A percentile compares a stretch with the other conserved stretches of the same genome.
Evolutionary conservation across 2,888 invertebrate species (phyloP).

Genomic region (Pyrocoelia pectoralis): DNA sequence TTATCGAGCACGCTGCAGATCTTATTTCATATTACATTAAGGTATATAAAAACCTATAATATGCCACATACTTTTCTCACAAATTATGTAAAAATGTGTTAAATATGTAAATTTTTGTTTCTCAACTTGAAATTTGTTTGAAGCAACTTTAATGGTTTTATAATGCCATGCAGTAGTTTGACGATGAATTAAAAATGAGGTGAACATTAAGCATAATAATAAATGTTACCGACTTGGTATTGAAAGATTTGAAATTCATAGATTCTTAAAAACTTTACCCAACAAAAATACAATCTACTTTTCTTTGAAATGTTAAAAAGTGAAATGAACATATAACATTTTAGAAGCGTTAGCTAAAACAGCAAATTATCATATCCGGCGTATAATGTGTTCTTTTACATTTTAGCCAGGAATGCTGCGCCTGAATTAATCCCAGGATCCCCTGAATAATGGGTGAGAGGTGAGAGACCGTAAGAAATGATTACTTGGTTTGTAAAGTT

Average conservation of each 20-base stretch:
- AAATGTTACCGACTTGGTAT: constrained; percentile 10
- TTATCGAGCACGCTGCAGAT: too few species aligned
- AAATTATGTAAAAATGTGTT: background rate
- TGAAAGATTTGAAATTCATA: constrained; percentile 28
- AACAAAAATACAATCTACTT: constrained; percentile 34
- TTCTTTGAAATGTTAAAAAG: constrained; percentile 38
- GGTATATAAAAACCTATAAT: too few species aligned
- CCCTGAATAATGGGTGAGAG: constrained; percentile 45
- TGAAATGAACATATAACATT: constrained; percentile 38
- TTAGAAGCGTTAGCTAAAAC: constrained; percentile 42
- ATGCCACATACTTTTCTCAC: background rate
- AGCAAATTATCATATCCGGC: constrained; percentile 51
- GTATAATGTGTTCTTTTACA: constrained; percentile 50
- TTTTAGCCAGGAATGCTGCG: constrained; percentile 45
- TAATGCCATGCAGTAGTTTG: background rate
- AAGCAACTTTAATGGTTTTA: constrained; percentile 1
- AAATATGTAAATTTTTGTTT: constrained; percentile 1
- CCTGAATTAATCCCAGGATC: constrained; percentile 49
- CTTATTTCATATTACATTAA: too few species aligned
- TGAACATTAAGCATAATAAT: constrained; percentile 18
- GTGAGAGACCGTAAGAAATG: constrained; percentile 47
- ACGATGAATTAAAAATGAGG: constrained; percentile 22
- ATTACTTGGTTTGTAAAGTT: constrained; percentile 34
- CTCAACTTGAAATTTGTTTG: background rate
- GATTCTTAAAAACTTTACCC: constrained; percentile 23